phyloP scores from a whole-genome alignment of 2,113 vertebrate species.

The Symphodus melops region DNA sequence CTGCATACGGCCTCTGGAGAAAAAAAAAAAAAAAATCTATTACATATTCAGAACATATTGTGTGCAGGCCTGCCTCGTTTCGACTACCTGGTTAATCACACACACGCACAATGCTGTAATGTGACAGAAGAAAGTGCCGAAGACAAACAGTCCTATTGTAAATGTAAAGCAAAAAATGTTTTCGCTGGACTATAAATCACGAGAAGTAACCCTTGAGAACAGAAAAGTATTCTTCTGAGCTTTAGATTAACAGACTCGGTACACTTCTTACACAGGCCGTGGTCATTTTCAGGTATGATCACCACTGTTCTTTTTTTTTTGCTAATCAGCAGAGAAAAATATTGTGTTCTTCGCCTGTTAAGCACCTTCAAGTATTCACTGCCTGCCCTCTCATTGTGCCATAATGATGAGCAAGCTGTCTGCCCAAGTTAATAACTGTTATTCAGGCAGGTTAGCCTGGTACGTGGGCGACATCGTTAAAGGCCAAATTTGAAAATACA shows the following conservation, averaged over 20 bases:
- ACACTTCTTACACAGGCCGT: slow-evolving; percentile 23
- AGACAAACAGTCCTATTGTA: neutral
- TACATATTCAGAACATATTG: slow-evolving; percentile 51
- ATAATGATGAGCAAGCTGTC: slow-evolving; percentile 68
- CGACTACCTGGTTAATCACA: slow-evolving; percentile 56
- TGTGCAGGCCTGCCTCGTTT: slow-evolving; percentile 40
- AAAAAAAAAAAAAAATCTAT: slow-evolving; percentile 16
- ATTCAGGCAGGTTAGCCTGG: slow-evolving; percentile 57
- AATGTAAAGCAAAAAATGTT: slow-evolving; percentile 7
- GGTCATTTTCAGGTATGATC: slow-evolving; percentile 42
- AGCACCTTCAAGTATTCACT: slow-evolving; percentile 62
- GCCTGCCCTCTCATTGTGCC: slow-evolving; percentile 67
- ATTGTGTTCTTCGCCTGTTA: slow-evolving; percentile 50
- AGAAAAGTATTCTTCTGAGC: slow-evolving; percentile 24
- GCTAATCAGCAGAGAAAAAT: slow-evolving; percentile 64
- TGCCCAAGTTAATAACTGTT: slow-evolving; percentile 63
- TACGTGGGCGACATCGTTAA: slow-evolving; percentile 61
- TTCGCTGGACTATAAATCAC: slow-evolving; percentile 3
- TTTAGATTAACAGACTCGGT: slow-evolving; percentile 23
- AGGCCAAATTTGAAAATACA: slow-evolving; percentile 51
- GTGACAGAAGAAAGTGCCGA: slow-evolving; percentile 10
- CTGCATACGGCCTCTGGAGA: slow-evolving; percentile 9
- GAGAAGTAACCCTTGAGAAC: slow-evolving; percentile 15
- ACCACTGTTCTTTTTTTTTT: slow-evolving; percentile 13
- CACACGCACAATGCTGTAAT: neutral